Percentiles rank a stretch among this genome's conserved stretches.
Conservation (phyloP, 2,113 vertebrate species). For the Thamnophis sirtalis region DNA sequence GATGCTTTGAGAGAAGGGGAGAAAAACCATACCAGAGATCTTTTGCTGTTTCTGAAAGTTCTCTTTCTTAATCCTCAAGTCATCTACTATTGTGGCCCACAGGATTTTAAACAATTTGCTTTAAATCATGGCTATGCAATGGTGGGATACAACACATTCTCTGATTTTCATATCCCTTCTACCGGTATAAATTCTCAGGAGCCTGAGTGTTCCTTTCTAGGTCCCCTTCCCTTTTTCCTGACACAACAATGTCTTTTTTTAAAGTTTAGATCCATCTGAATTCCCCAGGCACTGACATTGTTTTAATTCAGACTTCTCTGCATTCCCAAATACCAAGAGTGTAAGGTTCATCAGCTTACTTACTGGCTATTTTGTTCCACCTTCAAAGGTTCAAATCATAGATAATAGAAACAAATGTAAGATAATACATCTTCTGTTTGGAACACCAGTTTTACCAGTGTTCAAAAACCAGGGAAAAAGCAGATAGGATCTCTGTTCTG, state of each 20-base stretch:
- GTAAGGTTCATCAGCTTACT: not conserved
- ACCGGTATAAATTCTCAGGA: not conserved
- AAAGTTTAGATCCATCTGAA: not conserved
- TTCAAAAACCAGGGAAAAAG: not conserved
- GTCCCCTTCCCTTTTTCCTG: not conserved
- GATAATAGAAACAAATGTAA: not conserved
- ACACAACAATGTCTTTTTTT: not conserved
- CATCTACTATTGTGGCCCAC: not conserved
- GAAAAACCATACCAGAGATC: not conserved
- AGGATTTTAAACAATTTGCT: not conserved
- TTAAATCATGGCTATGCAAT: not conserved
- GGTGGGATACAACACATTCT: not conserved
- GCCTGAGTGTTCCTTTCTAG: not conserved
- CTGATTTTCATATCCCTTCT: not conserved
- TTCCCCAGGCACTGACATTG: not conserved
- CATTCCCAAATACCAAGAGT: not conserved
- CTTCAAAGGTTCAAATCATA: not conserved
- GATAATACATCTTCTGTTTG: not conserved
- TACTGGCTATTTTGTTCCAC: not conserved
- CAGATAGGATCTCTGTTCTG: not conserved
- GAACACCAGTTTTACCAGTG: not conserved
- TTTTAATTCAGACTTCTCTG: not conserved
- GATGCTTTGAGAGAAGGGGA: not conserved
- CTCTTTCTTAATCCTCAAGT: not conserved
- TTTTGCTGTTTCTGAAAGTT: not conserved